Percentiles rank a stretch among this genome's conserved stretches.
Conservation (phyloP, 2,797 vertebrate species). For the Rallus crepitans region DNA sequence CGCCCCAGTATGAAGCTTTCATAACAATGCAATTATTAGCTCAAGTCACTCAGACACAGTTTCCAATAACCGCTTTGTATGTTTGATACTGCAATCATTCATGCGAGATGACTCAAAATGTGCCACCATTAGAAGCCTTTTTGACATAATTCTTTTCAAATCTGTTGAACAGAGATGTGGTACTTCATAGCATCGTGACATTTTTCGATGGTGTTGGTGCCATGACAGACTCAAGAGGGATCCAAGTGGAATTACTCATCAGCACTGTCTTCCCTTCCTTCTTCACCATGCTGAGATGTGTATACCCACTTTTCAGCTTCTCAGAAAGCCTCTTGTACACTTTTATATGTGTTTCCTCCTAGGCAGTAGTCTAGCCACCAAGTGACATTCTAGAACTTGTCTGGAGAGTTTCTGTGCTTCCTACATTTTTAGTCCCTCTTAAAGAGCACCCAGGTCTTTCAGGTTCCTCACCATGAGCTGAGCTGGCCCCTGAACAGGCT, state of each 20-base stretch:
- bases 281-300: background rate
- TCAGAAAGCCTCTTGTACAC: background rate
- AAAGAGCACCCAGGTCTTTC: background rate
- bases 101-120: background rate
- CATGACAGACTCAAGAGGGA: background rate
- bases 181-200: background rate
- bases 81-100: background rate
- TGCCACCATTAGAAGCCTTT: background rate
- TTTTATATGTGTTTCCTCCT: background rate
- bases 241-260: background rate
- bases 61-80: background rate
- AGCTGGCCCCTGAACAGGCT: background rate
- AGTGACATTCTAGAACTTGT: background rate
- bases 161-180: background rate
- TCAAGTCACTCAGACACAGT: background rate
- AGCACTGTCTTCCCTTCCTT: background rate
- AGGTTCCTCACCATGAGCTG: background rate
- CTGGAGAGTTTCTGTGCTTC: background rate
- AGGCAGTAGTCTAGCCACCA: fast-evolving
- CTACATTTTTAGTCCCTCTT: background rate
- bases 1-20: background rate
- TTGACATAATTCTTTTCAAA: background rate
- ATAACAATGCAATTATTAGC: background rate
- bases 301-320: background rate
- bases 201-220: background rate